Percentiles rank a stretch among this genome's conserved stretches.
These are phyloP conservation scores for Sisor rabdophorus DNA, from an alignment of 2,113 vertebrate species.

Conservation along the genomic window DNA sequence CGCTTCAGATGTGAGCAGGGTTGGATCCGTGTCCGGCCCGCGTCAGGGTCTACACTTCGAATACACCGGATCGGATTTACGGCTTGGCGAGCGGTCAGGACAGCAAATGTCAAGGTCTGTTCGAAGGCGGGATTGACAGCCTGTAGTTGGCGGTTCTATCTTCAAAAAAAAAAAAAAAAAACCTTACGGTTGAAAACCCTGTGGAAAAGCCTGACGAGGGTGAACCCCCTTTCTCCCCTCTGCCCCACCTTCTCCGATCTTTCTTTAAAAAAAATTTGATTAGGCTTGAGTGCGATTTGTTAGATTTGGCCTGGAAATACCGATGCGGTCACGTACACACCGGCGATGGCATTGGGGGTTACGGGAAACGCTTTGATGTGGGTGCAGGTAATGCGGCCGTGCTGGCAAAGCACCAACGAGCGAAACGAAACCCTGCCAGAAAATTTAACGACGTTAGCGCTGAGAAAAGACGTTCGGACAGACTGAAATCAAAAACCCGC, in stretches of 20 bases:
- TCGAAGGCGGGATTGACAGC: constrained; percentile 30
- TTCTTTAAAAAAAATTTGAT: constrained; percentile 18
- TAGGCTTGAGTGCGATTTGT: constrained; percentile 23
- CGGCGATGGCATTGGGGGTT: background rate
- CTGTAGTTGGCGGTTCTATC: constrained; percentile 36
- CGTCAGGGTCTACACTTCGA: constrained; percentile 40
- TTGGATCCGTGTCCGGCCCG: constrained; percentile 29
- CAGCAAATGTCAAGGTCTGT: constrained; percentile 33
- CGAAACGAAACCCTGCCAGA: background rate
- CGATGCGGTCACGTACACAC: constrained; percentile 9
- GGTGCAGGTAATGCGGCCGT: background rate
- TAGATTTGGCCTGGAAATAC: constrained; percentile 23
- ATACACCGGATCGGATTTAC: constrained; percentile 35
- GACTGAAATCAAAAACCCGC: background rate
- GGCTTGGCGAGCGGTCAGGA: constrained; percentile 38
- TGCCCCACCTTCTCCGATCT: too few species aligned
- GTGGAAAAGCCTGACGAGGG: constrained; percentile 18
- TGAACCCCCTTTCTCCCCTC: background rate
- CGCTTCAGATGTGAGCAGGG: constrained; percentile 49
- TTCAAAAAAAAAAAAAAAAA: constrained; percentile 19
- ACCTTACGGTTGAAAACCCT: constrained; percentile 28
- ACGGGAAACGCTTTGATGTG: constrained; percentile 8
- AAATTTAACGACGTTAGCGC: background rate
- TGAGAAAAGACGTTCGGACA: background rate
- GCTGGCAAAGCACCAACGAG: background rate